These are phyloP conservation scores for Saturnia japonica DNA, from an alignment of 2,888 invertebrate species.

Conservation along the genomic window DNA sequence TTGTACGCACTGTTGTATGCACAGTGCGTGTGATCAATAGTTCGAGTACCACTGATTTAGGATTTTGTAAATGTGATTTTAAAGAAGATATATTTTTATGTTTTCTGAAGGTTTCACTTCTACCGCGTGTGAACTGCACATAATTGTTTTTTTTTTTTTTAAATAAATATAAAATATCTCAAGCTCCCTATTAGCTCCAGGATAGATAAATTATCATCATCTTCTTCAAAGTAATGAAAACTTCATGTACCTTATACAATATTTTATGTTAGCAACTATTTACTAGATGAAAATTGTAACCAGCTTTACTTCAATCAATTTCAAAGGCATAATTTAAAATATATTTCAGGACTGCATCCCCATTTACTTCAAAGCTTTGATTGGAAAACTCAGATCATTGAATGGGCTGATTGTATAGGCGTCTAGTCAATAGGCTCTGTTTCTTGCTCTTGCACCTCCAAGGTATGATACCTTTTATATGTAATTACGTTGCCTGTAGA, in stretches of 20 bases:
- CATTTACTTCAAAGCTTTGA: slow-evolving; percentile 5
- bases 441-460: too few species aligned
- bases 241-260: not conserved
- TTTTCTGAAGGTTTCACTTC: too few species aligned
- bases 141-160: too few species aligned
- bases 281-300: not conserved
- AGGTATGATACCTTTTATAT: not conserved
- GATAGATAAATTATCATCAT: not conserved
- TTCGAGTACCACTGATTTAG: too few species aligned
- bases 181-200: too few species aligned
- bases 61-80: too few species aligned
- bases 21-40: too few species aligned
- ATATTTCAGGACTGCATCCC: not conserved
- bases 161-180: too few species aligned
- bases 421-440: not conserved
- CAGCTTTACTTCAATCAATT: not conserved
- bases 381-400: not conserved
- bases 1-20: too few species aligned
- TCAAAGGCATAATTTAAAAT: not conserved
- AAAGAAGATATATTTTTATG: too few species aligned
- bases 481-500: too few species aligned
- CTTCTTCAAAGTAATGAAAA: not conserved
- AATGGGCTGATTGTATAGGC: not conserved
- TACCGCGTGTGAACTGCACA: too few species aligned
- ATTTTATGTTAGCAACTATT: not conserved